Evolutionary conservation across 2,888 invertebrate genomes (phyloP), one percentile per base, ranked within the genome.

Genomic region (Agrochola litura): DNA sequence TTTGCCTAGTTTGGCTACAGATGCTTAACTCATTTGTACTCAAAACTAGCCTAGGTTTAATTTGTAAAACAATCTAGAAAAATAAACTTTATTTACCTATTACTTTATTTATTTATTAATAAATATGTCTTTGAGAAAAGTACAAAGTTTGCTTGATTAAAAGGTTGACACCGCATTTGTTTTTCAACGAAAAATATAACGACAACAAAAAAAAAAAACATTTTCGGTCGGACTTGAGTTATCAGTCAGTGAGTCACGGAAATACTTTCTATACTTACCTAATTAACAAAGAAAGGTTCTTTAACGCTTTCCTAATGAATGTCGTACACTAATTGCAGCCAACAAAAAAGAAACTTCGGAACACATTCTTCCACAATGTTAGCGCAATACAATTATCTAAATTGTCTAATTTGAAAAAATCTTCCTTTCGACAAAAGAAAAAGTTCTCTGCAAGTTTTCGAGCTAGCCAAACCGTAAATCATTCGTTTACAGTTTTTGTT

Each of bases 351-450:
- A 65, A 70, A 77, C n/a, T 61, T 56, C 10, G 22, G n/a, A 43
- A 58, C 22, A 63, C 56, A 22, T 56, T 78, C 52, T 58, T n/a
- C 16, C 41, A 72, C 76, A 25, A 6, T 52, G 52, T 58, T 70
- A 37, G 37, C 49, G 6, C 37, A 12, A 73, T 46, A 60, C 63
- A 82, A 79, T 79, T 83, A 79, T 41, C 30, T 74, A 68, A 43
- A 80, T 71, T 72, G 49, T 25, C 41, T 76, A 37, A 72, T 79
- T 82, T 58, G 58, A 82, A 78, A 71, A 81, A 82, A 69, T 30
- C 37, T 65, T 74, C 14, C 65, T 56, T 69, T 6, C 0, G 56
- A 73, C 54, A 74, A 72, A 73, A 61, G 73, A 71, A 76, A 5
- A 22, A 67, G 25, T 66, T 77, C 6, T 66, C 9, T 49, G 22